These are phyloP conservation scores for Lasiurus borealis DNA, from an alignment of 2,113 vertebrate species.

Conservation along the genomic window DNA sequence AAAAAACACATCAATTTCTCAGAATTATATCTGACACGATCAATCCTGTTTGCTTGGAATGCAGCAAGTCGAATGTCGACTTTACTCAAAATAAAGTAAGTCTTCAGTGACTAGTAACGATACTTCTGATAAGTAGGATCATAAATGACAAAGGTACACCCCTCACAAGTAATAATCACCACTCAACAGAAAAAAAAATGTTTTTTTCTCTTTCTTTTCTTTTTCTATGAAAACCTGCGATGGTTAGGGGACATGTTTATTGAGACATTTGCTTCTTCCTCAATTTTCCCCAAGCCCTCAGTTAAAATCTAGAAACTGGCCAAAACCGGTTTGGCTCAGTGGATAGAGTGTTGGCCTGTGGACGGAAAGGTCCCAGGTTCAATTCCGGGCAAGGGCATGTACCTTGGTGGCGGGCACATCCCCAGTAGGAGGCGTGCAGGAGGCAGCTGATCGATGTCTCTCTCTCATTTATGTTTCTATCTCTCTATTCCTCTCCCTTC, in stretches of 20 bases:
- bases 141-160: background rate
- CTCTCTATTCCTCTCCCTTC: too few species aligned
- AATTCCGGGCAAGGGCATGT: too few species aligned
- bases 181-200: background rate
- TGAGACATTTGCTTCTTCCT: slow-evolving; percentile 16
- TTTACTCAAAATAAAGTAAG: background rate
- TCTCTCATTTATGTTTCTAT: too few species aligned
- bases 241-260: slow-evolving; percentile 47
- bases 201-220: background rate
- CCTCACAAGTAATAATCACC: background rate
- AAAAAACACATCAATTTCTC: slow-evolving; percentile 42
- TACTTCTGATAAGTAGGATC: background rate
- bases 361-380: too few species aligned
- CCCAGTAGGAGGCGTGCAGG: too few species aligned
- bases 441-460: too few species aligned
- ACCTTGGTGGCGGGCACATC: too few species aligned
- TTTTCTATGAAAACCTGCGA: slow-evolving; percentile 25
- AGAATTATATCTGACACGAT: slow-evolving; percentile 20
- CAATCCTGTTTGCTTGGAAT: background rate
- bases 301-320: slow-evolving; percentile 52
- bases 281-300: slow-evolving; percentile 56
- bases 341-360: too few species aligned
- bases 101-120: slow-evolving; percentile 23
- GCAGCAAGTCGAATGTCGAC: background rate
- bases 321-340: too few species aligned